Evolutionary conservation across 1,140 invertebrate species (phyloP).

Genomic region (Popillia japonica): DNA sequence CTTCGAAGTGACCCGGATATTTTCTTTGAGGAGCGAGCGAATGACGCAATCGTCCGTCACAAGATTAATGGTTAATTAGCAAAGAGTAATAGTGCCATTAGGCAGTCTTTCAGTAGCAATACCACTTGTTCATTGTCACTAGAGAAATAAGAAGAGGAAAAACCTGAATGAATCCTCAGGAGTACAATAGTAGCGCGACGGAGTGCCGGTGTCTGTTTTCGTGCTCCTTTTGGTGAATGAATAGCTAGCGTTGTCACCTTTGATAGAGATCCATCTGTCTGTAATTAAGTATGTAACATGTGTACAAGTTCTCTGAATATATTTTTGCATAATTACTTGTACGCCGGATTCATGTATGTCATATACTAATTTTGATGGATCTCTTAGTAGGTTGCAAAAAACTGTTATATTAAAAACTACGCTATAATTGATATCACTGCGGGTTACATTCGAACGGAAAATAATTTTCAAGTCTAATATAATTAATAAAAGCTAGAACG

Average conservation of each 20-base stretch:
- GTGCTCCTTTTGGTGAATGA: neutral
- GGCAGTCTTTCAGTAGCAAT: conserved; percentile 26
- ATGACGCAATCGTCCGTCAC: conserved; percentile 21
- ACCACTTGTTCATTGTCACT: conserved; percentile 21
- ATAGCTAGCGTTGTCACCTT: neutral
- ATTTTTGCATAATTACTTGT: too few relatives aligned
- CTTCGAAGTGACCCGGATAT: neutral
- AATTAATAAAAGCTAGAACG: too few relatives aligned
- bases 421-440: too few relatives aligned
- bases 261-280: neutral
- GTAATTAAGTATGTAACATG: too few relatives aligned
- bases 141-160: conserved; percentile 12
- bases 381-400: too few relatives aligned
- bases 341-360: too few relatives aligned
- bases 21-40: neutral
- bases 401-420: too few relatives aligned
- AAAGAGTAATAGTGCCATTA: conserved; percentile 32
- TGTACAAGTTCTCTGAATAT: too few relatives aligned
- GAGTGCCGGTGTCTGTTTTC: neutral
- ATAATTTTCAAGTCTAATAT: too few relatives aligned
- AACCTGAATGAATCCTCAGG: conserved; percentile 9
- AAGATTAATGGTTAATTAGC: conserved; percentile 31
- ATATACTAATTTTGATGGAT: too few relatives aligned
- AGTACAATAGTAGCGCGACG: neutral
- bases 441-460: too few relatives aligned